These are phyloP conservation scores for Rousettus madagascariensis DNA, from an alignment of 2,797 vertebrate genomes.

Conservation along the genomic window DNA sequence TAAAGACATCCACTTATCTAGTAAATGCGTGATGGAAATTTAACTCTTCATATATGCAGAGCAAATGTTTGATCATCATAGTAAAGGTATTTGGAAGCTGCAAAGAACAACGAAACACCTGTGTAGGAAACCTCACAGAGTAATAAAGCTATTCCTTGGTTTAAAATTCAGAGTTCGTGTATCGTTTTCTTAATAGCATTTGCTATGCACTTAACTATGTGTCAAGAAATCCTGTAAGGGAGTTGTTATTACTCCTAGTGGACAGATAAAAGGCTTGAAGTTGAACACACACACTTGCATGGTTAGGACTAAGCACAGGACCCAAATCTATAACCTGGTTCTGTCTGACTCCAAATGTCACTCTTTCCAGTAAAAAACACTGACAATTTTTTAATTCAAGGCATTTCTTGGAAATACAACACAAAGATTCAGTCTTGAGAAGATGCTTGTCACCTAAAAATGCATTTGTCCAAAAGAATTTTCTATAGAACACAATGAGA, in stretches of 20 bases:
- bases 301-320: neutral
- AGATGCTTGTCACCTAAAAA: neutral
- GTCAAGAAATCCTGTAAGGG: neutral
- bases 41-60: neutral
- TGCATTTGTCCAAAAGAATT: neutral
- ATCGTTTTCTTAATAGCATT: neutral
- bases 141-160: neutral
- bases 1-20: conserved; percentile 42
- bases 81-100: neutral
- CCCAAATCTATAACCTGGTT: neutral
- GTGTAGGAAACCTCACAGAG: neutral
- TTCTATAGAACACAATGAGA: neutral
- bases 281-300: neutral
- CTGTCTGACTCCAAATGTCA: neutral
- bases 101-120: neutral
- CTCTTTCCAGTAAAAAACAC: neutral
- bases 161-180: neutral
- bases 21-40: conserved; percentile 17
- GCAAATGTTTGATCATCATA: neutral
- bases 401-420: neutral
- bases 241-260: neutral
- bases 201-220: neutral
- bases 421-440: neutral
- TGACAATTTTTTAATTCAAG: conserved; percentile 12
- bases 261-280: neutral